phyloP scores from a whole-genome alignment of 1,140 invertebrate genomes.

The Tribolium madens region DNA sequence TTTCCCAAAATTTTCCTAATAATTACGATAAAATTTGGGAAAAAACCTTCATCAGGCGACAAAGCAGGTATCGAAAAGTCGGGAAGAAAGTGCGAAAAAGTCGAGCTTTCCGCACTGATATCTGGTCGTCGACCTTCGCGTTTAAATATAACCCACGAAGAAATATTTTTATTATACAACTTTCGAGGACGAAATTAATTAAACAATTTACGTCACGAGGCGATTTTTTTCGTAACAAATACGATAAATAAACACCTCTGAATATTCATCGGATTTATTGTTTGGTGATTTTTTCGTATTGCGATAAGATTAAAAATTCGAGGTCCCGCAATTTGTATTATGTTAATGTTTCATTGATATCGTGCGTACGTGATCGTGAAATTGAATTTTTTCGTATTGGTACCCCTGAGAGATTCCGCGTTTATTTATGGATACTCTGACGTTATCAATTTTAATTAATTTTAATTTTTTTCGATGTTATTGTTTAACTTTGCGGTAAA shows the following conservation, averaged over 20 bases:
- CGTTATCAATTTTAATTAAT: conserved; percentile 22
- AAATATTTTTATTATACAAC: conserved; percentile 30
- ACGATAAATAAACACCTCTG: conserved; percentile 14
- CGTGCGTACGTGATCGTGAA: conserved; percentile 24
- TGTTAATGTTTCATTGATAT: conserved; percentile 13
- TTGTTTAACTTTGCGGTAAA: not conserved
- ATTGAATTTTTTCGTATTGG: not conserved
- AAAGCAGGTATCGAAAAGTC: not conserved
- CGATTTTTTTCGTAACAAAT: conserved; percentile 8
- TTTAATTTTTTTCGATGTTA: not conserved
- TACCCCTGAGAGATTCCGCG: conserved; percentile 21
- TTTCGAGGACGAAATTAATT: conserved; percentile 36
- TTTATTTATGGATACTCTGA: conserved; percentile 15
- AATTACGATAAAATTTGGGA: not conserved
- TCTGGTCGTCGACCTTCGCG: conserved; percentile 30
- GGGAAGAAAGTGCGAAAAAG: conserved; percentile 1
- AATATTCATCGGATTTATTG: conserved; percentile 17
- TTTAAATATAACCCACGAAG: conserved; percentile 34
- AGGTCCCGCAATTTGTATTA: not conserved
- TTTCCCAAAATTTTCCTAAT: conserved; percentile 8
- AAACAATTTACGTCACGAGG: conserved; percentile 19
- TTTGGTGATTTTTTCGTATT: conserved; percentile 5
- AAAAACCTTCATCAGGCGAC: not conserved
- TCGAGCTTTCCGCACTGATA: not conserved
- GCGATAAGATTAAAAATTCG: not conserved